Evolutionary conservation across 2,113 vertebrate genomes (phyloP), one percentile per base, ranked within the genome.

Genomic region (Spermophilus dauricus): DNA sequence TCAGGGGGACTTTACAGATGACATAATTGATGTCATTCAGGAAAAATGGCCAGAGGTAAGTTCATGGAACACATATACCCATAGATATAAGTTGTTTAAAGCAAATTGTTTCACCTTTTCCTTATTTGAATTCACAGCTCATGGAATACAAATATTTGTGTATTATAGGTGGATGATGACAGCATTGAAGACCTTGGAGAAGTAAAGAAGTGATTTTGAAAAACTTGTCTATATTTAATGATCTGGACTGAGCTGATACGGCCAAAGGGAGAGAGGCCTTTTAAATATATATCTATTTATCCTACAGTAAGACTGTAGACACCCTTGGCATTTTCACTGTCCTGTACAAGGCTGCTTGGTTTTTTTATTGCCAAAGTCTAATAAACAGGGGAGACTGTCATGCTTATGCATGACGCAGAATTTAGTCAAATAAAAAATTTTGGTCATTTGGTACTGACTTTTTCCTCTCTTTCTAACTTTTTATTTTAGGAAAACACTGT

Each of bases 1-100:
- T 99, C 99, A 99, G 99, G 99, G 99, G 98, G 99, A 99, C 98
- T 99, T 99, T 96, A 99, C 99, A 98, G 99, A 99, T 75, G 99
- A 99, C 98, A 99, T 99, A 28, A 99, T 99, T 11, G 99, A 99
- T 75, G 99, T 99, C 76, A 99, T 99, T 98, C 99, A 99, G 98
- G 99, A 99, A 97, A 99, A 99, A 98, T 99, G 99, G 99, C 99
- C 99, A 81, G 99, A 99, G 99, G 99, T 99, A 97, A 98, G 96
- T 86, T 9, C 51, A 1, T 26, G 24, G 58, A 45, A 32, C 22
- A 3, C 13, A 6, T 13, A 26, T 1, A 13, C 37, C 20, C 5
- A 8, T 6, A 84, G 85, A 91, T 39, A 28, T 65, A 65, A 48
- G 6, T n/a, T n/a, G 73, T 76, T 67, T 58, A 84, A 82, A 77